These are phyloP conservation scores for Coleophora deauratella DNA, from an alignment of 2,888 invertebrate species.

Conservation along the genomic window DNA sequence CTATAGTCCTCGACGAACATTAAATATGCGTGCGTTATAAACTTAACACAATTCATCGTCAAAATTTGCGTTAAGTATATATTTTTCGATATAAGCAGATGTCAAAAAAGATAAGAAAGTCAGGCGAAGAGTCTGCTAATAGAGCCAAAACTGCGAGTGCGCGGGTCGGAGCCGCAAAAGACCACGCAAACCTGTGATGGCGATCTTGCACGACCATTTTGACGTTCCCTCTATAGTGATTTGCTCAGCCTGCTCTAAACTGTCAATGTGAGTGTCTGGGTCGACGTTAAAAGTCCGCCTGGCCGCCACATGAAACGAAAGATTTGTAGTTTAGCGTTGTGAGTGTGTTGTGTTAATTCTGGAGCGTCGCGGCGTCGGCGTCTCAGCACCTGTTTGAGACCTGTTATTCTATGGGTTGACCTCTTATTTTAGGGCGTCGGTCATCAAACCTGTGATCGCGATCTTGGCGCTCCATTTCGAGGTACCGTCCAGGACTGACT, in stretches of 20 bases:
- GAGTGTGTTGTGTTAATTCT: conserved; percentile 38
- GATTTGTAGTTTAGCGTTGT: conserved; percentile 57
- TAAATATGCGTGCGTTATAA: too few relatives aligned
- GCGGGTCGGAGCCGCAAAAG: conserved; percentile 71
- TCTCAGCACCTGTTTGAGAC: conserved; percentile 15
- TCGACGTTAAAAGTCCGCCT: conserved; percentile 98
- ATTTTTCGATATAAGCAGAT: conserved; percentile 62
- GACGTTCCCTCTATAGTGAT: conserved; percentile 99
- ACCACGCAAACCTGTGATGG: conserved; percentile 94
- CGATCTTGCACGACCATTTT: conserved; percentile 99
- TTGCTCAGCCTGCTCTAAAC: conserved; percentile 97
- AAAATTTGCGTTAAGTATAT: not conserved
- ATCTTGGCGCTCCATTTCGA: conserved; percentile 99
- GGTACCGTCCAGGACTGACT: conserved; percentile 98
- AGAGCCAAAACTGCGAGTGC: conserved; percentile 70
- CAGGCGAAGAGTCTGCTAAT: conserved; percentile 70
- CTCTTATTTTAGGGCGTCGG: conserved; percentile 27
- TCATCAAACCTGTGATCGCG: conserved; percentile 98
- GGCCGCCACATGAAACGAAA: conserved; percentile 72
- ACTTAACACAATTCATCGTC: too few relatives aligned
- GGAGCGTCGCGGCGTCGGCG: conserved; percentile 21
- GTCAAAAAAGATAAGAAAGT: conserved; percentile 54
- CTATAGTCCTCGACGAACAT: too few relatives aligned
- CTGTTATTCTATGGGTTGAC: conserved; percentile 16
- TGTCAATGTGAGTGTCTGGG: conserved; percentile 98